Conservation (phyloP, 2,113 vertebrate species). For the Sinosuthora webbiana region DNA sequence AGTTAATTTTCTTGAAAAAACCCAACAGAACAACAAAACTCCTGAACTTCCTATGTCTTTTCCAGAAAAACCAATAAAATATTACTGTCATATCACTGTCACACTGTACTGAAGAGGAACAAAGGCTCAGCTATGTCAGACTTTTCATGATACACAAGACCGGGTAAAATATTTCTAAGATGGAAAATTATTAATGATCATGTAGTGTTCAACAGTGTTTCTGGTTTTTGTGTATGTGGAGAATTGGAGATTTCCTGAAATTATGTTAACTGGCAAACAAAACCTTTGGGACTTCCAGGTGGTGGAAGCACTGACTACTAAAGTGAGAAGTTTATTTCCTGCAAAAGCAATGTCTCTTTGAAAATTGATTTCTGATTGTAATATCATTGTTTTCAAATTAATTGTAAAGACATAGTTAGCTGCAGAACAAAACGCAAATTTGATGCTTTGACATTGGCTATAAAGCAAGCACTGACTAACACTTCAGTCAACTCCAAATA, state of each 20-base stretch:
- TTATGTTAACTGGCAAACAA: not conserved
- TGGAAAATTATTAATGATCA: not conserved
- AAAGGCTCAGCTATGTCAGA: not conserved
- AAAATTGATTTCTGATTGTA: not conserved
- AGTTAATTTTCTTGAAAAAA: not conserved
- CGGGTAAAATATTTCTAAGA: not conserved
- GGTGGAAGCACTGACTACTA: not conserved
- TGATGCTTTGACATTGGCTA: not conserved
- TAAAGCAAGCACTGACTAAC: not conserved
- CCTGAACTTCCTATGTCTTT: not conserved
- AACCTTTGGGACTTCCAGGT: not conserved
- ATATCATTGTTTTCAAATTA: not conserved
- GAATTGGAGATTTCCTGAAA: not conserved
- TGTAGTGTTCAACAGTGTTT: not conserved
- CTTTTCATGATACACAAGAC: not conserved
- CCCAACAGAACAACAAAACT: accelerated
- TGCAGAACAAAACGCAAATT: not conserved
- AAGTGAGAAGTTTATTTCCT: not conserved
- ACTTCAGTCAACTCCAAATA: not conserved
- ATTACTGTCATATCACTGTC: not conserved
- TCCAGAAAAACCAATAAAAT: not conserved
- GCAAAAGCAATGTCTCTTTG: not conserved
- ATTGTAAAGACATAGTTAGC: not conserved
- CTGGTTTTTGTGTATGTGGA: not conserved
- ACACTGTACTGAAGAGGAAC: not conserved